Percentiles rank a stretch among this genome's conserved stretches.
Conservation (phyloP, 2,797 vertebrate genomes). For the Onychomys arenicola region DNA sequence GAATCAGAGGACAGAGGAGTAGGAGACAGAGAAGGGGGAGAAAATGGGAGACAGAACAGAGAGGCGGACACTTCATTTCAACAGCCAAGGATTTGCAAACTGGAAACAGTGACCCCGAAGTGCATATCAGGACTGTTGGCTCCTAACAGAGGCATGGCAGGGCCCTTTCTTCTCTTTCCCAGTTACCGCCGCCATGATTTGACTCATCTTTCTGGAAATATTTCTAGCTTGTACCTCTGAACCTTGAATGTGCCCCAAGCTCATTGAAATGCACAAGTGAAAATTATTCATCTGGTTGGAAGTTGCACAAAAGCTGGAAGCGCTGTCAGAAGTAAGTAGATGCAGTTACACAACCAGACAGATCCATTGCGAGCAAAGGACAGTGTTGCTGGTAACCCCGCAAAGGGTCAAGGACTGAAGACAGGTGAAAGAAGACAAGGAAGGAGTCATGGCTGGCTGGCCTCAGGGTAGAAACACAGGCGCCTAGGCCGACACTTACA, state of each 20-base stretch:
- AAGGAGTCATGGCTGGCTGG: not conserved
- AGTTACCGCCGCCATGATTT: slow-evolving; percentile 77
- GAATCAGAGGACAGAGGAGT: not conserved
- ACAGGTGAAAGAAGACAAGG: slow-evolving; percentile 21
- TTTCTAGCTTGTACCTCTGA: slow-evolving; percentile 81
- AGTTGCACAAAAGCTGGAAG: slow-evolving; percentile 65
- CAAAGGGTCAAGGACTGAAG: slow-evolving; percentile 10
- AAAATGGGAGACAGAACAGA: slow-evolving; percentile 83
- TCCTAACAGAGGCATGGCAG: slow-evolving; percentile 58
- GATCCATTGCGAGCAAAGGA: slow-evolving; percentile 30
- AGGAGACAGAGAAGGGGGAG: slow-evolving; percentile 52
- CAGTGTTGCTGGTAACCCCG: not conserved
- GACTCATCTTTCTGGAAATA: slow-evolving; percentile 80
- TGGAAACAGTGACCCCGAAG: slow-evolving; percentile 79
- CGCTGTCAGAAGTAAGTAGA: slow-evolving; percentile 54
- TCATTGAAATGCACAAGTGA: slow-evolving; percentile 78
- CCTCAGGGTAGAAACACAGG: not conserved
- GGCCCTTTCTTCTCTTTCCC: slow-evolving; percentile 80
- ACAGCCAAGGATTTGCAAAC: slow-evolving; percentile 71
- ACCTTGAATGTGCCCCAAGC: slow-evolving; percentile 68
- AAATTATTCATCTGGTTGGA: slow-evolving; percentile 82
- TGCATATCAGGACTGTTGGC: slow-evolving; percentile 75
- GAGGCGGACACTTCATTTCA: slow-evolving; percentile 77
- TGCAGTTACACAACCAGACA: slow-evolving; percentile 69
- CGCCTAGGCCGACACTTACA: not conserved